Percentiles rank a stretch among this genome's conserved stretches.
Conservation (phyloP, 2,113 vertebrate genomes). For the Bolborhynchus lineola region DNA sequence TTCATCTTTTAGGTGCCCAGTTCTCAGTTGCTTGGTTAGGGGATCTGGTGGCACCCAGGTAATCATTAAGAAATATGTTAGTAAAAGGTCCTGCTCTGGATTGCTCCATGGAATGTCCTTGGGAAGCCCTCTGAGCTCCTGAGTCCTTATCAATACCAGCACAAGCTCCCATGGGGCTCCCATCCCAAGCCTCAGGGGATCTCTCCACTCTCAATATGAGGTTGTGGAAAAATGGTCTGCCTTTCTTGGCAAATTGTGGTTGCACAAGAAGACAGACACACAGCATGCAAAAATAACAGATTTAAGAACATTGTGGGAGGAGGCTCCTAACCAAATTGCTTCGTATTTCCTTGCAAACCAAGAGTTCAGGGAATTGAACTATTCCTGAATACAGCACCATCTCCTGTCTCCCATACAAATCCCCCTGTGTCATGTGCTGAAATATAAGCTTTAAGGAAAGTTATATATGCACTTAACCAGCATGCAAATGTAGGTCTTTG, state of each 20-base stretch:
- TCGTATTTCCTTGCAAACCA: neutral
- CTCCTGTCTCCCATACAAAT: neutral
- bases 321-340: neutral
- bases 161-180: neutral
- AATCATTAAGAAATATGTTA: neutral
- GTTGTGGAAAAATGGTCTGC: neutral
- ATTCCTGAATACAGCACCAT: neutral
- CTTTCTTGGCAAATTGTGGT: neutral
- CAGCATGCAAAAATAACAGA: neutral
- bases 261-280: neutral
- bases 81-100: neutral
- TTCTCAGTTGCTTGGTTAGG: neutral
- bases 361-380: neutral
- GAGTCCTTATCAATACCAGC: rapidly evolving
- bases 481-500: neutral
- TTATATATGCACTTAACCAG: neutral
- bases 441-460: neutral
- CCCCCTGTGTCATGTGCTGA: neutral
- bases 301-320: neutral
- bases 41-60: neutral
- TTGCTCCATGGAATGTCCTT: neutral
- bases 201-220: neutral
- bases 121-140: neutral
- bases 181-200: neutral
- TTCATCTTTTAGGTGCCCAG: neutral